phyloP scores from a whole-genome alignment of 2,113 vertebrate species.

The Bostrychus sinensis region DNA sequence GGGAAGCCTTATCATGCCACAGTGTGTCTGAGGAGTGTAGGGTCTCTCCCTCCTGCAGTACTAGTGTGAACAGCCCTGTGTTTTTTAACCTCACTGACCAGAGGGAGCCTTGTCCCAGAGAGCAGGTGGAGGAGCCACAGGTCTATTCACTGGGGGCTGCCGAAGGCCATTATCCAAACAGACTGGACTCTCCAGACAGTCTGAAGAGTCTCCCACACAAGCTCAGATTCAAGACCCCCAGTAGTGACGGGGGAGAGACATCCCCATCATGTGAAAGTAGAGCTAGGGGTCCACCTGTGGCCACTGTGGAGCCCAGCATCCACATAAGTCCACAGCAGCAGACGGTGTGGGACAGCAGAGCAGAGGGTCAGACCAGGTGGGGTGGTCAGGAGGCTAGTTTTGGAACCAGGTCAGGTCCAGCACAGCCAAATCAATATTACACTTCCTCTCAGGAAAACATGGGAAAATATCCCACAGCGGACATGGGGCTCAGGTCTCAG shows the following conservation, averaged over 20 bases:
- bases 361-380: slow-evolving; percentile 21
- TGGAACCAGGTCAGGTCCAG: slow-evolving; percentile 13
- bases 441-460: slow-evolving; percentile 30
- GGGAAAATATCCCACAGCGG: slow-evolving; percentile 54
- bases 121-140: slow-evolving; percentile 49
- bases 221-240: slow-evolving; percentile 80
- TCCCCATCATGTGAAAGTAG: slow-evolving; percentile 33
- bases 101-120: slow-evolving; percentile 49
- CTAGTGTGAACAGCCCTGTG: slow-evolving; percentile 74
- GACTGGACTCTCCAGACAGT: slow-evolving; percentile 51
- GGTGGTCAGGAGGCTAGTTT: slow-evolving; percentile 28
- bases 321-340: slow-evolving; percentile 51
- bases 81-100: slow-evolving; percentile 76
- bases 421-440: slow-evolving; percentile 14
- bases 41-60: slow-evolving; percentile 74
- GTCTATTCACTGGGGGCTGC: slow-evolving; percentile 34
- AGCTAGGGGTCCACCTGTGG: slow-evolving; percentile 34
- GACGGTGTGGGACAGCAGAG: slow-evolving; percentile 14
- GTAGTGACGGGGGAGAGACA: slow-evolving; percentile 38
- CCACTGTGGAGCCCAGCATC: slow-evolving; percentile 54
- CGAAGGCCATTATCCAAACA: slow-evolving; percentile 24
- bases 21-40: slow-evolving; percentile 75
- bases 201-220: slow-evolving; percentile 82
- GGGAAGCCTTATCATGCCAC: slow-evolving; percentile 13
- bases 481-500: slow-evolving; percentile 74